A percentile compares a stretch with the other conserved stretches of the same genome.
phyloP scores from a whole-genome alignment of 1,140 invertebrate genomes.

The Luehdorfia chinensis region DNA sequence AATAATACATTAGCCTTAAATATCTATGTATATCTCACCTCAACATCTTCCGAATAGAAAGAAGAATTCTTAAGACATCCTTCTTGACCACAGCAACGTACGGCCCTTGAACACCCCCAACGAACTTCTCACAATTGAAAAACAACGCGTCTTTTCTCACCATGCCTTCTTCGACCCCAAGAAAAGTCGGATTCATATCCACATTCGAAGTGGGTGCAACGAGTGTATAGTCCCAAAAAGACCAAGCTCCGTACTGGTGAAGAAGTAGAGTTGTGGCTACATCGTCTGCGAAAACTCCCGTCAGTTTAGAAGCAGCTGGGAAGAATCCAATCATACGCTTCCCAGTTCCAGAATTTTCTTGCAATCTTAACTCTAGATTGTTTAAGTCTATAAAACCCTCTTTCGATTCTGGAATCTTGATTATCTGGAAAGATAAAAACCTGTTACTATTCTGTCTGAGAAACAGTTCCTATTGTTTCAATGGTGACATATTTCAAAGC shows the following conservation, averaged over 20 bases:
- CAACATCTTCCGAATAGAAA: conserved; percentile 59
- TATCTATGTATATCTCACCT: conserved; percentile 47
- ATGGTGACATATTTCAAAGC: too few relatives aligned
- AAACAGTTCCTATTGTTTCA: neutral
- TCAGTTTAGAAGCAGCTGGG: conserved; percentile 92
- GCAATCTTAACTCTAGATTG: conserved; percentile 86
- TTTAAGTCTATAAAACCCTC: conserved; percentile 88
- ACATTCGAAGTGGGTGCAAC: conserved; percentile 89
- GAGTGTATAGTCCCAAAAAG: conserved; percentile 94
- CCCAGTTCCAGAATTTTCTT: conserved; percentile 77
- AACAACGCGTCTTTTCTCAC: conserved; percentile 94
- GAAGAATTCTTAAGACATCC: conserved; percentile 71
- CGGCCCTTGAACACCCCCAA: conserved; percentile 93
- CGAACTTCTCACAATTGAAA: conserved; percentile 94
- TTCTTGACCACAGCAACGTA: conserved; percentile 79
- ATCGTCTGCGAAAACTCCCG: conserved; percentile 92
- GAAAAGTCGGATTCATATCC: conserved; percentile 90
- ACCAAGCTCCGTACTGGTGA: conserved; percentile 89
- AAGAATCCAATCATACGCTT: conserved; percentile 90
- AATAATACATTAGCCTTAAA: too few relatives aligned
- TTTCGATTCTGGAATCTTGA: conserved; percentile 86
- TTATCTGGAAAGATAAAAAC: conserved; percentile 78
- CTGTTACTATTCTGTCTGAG: conserved; percentile 23
- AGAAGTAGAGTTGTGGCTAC: conserved; percentile 88
- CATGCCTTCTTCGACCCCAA: conserved; percentile 81